A percentile compares a stretch with the other conserved stretches of the same genome.
These are phyloP conservation scores for Melitaea athalia DNA, from an alignment of 2,888 invertebrate genomes.

Conservation along the genomic window DNA sequence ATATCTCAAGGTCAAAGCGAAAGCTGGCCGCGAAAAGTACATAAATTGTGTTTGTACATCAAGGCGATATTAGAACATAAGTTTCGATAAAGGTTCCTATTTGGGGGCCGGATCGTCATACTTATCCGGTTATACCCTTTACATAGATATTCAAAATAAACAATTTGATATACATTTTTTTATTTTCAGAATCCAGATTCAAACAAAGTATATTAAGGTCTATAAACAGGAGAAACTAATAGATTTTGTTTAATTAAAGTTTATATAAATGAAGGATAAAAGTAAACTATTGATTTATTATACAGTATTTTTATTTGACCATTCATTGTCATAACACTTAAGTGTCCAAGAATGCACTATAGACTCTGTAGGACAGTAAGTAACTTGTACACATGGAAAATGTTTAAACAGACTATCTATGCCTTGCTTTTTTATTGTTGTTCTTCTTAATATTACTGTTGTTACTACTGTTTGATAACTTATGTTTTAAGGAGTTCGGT, in stretches of 20 bases:
- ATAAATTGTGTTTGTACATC: too few relatives aligned
- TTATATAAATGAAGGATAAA: slow-evolving; percentile 30
- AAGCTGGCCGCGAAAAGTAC: too few relatives aligned
- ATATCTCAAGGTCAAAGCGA: too few relatives aligned
- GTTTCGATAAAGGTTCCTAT: too few relatives aligned
- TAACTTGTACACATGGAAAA: slow-evolving; percentile 22
- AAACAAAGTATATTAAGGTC: slow-evolving; percentile 68
- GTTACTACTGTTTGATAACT: slow-evolving; percentile 66
- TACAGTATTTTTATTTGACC: slow-evolving; percentile 28
- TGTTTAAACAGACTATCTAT: slow-evolving; percentile 82
- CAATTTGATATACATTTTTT: slow-evolving; percentile 8
- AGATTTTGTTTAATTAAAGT: slow-evolving; percentile 34
- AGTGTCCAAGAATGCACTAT: slow-evolving; percentile 12
- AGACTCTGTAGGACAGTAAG: slow-evolving; percentile 20
- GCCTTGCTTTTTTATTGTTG: slow-evolving; percentile 91
- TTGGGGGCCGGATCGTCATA: too few relatives aligned
- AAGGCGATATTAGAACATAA: too few relatives aligned
- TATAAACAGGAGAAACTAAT: slow-evolving; percentile 57
- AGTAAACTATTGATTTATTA: slow-evolving; percentile 8
- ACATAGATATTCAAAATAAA: neutral
- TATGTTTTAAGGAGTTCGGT: slow-evolving; percentile 79
- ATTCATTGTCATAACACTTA: slow-evolving; percentile 30
- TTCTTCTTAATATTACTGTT: slow-evolving; percentile 86
- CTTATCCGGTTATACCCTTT: too few relatives aligned
- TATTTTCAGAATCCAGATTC: slow-evolving; percentile 74